Percentiles rank a stretch among this genome's conserved stretches.
Evolutionary conservation across 2,797 vertebrate genomes (phyloP).

Genomic region (Lophura swinhoii): DNA sequence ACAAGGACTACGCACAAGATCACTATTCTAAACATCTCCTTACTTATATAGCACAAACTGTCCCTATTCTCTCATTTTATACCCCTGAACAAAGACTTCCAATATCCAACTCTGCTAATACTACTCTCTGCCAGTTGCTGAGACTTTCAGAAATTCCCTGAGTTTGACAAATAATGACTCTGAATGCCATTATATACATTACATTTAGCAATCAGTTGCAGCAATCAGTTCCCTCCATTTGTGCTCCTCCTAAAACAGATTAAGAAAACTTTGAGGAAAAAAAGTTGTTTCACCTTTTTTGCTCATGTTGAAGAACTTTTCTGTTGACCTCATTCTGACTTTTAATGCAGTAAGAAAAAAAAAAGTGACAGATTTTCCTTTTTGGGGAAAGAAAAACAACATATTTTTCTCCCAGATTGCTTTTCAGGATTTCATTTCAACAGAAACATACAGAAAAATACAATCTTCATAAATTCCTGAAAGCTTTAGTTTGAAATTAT

Average conservation of each 20-base stretch:
- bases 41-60: neutral
- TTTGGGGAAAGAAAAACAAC: neutral
- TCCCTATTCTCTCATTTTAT: neutral
- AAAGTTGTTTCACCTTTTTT: neutral
- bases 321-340: neutral
- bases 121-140: neutral
- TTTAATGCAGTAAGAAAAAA: neutral
- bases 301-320: fast-evolving
- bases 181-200: neutral
- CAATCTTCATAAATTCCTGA: neutral
- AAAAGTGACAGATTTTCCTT: neutral
- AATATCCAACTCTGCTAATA: neutral
- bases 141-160: neutral
- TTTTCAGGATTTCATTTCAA: neutral
- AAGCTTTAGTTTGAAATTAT: neutral
- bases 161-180: neutral
- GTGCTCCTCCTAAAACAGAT: neutral
- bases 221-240: neutral
- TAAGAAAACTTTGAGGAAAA: neutral
- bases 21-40: neutral
- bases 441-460: neutral
- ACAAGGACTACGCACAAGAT: neutral
- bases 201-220: neutral
- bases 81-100: neutral
- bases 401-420: fast-evolving